These are phyloP conservation scores for Drosophila mulleri DNA, from an alignment of 2,888 invertebrate species.

Conservation along the genomic window DNA sequence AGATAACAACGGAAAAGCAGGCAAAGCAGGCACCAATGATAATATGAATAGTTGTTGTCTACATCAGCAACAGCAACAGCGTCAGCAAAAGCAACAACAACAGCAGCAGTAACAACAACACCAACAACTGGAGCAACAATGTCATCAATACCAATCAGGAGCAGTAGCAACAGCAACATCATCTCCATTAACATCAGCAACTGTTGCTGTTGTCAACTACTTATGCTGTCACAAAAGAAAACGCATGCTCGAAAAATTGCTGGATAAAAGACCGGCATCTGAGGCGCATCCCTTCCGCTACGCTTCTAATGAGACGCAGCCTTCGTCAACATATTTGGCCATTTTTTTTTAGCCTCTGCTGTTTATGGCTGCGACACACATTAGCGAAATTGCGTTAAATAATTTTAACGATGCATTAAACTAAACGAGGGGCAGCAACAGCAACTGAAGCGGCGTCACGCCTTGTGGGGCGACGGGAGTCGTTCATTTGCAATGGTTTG, in stretches of 20 bases:
- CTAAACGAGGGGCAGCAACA: constrained; percentile 19
- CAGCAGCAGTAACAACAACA: background rate
- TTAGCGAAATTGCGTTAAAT: constrained; percentile 74
- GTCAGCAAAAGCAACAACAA: background rate
- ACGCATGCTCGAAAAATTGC: constrained; percentile 14
- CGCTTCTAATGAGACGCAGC: constrained; percentile 41
- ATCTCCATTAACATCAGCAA: constrained; percentile 24
- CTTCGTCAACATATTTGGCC: constrained; percentile 27
- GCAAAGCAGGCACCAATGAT: constrained; percentile 3
- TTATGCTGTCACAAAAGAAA: constrained; percentile 20
- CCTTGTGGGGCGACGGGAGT: constrained; percentile 14
- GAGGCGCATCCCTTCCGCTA: background rate
- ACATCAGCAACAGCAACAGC: background rate
- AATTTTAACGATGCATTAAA: constrained; percentile 75
- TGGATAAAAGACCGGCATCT: constrained; percentile 11
- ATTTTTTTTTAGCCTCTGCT: constrained; percentile 5
- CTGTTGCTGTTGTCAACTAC: constrained; percentile 20
- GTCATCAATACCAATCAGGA: background rate
- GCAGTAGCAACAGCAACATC: background rate
- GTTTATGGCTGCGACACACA: constrained; percentile 69
- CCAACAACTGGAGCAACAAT: background rate
- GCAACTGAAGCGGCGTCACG: constrained; percentile 10
- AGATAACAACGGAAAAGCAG: constrained; percentile 33
- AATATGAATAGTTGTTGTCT: background rate
- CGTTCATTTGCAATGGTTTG: constrained; percentile 81